Conservation (phyloP, 1,140 invertebrate genomes). For the Eriocheir sinensis region DNA sequence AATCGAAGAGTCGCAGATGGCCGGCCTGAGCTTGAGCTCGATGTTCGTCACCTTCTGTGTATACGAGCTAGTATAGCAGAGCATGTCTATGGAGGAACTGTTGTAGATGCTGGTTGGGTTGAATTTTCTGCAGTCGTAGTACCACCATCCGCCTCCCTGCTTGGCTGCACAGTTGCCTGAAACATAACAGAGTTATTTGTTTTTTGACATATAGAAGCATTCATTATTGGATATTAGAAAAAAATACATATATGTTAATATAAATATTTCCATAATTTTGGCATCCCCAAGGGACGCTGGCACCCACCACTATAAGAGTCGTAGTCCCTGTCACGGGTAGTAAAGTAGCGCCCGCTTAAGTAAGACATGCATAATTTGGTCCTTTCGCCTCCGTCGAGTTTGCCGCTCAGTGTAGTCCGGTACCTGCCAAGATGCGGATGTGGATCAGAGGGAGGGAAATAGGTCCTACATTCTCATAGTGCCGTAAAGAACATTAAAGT, state of each 20-base stretch:
- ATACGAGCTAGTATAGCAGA: neutral
- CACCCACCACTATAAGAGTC: neutral
- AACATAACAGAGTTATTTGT: neutral
- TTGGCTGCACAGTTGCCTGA: neutral
- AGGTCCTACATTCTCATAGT: neutral
- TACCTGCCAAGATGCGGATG: neutral
- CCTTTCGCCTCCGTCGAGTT: neutral
- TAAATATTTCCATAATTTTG: too few relatives aligned
- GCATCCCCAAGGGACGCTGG: too few relatives aligned
- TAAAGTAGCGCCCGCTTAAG: neutral
- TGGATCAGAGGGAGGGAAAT: neutral
- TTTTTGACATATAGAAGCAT: too few relatives aligned
- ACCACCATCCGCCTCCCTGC: constrained; percentile 2
- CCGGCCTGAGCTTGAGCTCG: constrained; percentile 10
- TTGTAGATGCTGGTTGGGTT: neutral
- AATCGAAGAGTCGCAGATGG: constrained; percentile 10
- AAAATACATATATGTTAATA: too few relatives aligned
- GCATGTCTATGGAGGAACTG: neutral
- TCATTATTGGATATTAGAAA: too few relatives aligned
- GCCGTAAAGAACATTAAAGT: neutral
- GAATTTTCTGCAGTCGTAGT: constrained; percentile 28
- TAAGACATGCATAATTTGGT: neutral
- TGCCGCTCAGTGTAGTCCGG: neutral
- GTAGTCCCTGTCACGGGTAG: constrained; percentile 38
- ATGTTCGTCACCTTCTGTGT: neutral